These are phyloP conservation scores for Protonemura montana DNA, from an alignment of 2,888 invertebrate genomes.

Conservation along the genomic window DNA sequence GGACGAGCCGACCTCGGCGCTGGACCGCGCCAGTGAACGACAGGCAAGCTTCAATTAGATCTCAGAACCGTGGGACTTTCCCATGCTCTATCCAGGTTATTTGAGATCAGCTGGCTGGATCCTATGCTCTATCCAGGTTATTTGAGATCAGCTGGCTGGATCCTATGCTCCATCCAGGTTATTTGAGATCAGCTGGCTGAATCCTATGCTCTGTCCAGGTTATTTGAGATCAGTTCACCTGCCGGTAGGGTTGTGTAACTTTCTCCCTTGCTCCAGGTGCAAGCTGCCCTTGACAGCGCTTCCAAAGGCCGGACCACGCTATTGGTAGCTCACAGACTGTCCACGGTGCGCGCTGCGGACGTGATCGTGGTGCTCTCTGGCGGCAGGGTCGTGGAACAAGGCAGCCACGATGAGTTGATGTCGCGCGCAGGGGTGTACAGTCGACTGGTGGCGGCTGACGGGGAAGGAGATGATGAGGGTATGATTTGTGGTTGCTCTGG, in stretches of 20 bases:
- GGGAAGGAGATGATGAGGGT: not conserved
- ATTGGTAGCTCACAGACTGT: conserved; percentile 59
- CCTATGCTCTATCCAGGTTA: too few relatives aligned
- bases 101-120: too few relatives aligned
- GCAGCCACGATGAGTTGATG: conserved; percentile 76
- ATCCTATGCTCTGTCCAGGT: too few relatives aligned
- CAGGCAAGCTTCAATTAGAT: not conserved
- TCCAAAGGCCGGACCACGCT: conserved; percentile 64
- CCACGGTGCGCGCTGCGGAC: conserved; percentile 56
- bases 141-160: too few relatives aligned
- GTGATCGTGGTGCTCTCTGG: conserved; percentile 68
- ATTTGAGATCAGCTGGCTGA: too few relatives aligned
- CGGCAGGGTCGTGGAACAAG: conserved; percentile 75
- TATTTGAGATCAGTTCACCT: too few relatives aligned
- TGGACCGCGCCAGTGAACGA: conserved; percentile 82
- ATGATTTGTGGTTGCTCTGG: too few relatives aligned
- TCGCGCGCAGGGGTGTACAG: conserved; percentile 73
- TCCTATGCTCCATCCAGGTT: too few relatives aligned
- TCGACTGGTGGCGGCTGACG: conserved; percentile 67
- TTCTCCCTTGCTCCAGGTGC: conserved; percentile 63
- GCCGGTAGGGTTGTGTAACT: not conserved
- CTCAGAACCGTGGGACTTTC: too few relatives aligned
- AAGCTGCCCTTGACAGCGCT: conserved; percentile 80
- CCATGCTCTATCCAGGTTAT: too few relatives aligned
- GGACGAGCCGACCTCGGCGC: conserved; percentile 87